These are phyloP conservation scores for Nibea albiflora DNA, from an alignment of 2,113 vertebrate species.

Conservation along the genomic window DNA sequence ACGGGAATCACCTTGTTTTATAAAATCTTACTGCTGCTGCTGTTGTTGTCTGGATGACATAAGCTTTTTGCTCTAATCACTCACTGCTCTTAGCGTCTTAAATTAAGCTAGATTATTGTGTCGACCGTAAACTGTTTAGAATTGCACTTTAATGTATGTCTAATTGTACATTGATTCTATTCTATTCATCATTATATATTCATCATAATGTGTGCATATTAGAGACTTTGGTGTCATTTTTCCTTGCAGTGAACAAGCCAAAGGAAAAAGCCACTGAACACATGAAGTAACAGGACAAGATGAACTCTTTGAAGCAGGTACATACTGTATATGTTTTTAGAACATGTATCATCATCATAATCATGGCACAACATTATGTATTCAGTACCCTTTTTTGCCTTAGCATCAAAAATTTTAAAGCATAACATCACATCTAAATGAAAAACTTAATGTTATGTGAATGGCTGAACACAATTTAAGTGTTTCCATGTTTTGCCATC, in stretches of 20 bases:
- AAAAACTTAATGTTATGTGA: constrained; percentile 1
- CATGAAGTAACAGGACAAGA: constrained; percentile 59
- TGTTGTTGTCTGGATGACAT: background rate
- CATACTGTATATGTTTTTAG: constrained; percentile 59
- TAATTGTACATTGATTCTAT: background rate
- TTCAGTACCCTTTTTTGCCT: constrained; percentile 2
- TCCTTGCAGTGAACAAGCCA: constrained; percentile 59
- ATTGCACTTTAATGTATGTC: background rate
- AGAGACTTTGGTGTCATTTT: constrained; percentile 60
- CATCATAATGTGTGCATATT: constrained; percentile 26
- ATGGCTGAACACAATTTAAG: constrained; percentile 12
- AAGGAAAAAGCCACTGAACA: constrained; percentile 40
- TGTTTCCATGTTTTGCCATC: constrained; percentile 32
- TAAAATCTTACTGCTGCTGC: background rate
- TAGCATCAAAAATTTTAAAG: background rate
- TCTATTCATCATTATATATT: background rate
- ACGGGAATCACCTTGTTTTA: background rate
- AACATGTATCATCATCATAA: constrained; percentile 53
- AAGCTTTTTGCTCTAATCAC: background rate
- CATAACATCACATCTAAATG: background rate
- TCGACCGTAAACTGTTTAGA: background rate
- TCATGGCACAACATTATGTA: constrained; percentile 40
- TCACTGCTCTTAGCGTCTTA: background rate
- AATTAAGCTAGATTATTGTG: background rate
- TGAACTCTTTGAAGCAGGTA: constrained; percentile 76